Evolutionary conservation across 37 sponge, comb jelly and placozoan genomes (phyloP).

Genomic region (Beroe ovata): DNA sequence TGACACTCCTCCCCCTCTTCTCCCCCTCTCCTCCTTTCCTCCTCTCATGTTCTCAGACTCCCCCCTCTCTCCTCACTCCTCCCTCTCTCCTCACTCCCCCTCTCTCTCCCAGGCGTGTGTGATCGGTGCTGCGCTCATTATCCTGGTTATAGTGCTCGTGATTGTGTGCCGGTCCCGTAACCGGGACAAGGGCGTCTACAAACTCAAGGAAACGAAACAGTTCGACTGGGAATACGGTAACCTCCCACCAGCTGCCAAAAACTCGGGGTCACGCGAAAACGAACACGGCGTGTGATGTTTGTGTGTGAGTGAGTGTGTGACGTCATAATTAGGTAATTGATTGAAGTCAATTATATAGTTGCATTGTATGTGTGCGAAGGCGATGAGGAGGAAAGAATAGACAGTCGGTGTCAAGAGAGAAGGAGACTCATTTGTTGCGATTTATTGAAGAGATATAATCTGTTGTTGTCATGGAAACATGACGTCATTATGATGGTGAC

Average conservation of each 20-base stretch:
- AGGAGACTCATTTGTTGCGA: too few species aligned
- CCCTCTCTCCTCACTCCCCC: neutral
- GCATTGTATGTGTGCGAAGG: too few species aligned
- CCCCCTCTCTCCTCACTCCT: neutral
- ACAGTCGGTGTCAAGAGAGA: too few species aligned
- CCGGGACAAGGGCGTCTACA: slow-evolving; percentile 66
- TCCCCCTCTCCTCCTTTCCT: neutral
- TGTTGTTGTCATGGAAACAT: neutral
- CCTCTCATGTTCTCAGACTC: neutral
- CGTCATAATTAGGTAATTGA: neutral
- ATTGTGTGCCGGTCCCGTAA: slow-evolving; percentile 47
- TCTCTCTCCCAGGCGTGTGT: slow-evolving; percentile 1
- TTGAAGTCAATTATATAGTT: neutral
- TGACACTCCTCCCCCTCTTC: neutral
- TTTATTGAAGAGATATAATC: neutral
- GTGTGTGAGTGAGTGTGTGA: neutral
- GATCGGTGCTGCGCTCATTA: slow-evolving; percentile 43
- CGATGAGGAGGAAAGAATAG: too few species aligned
- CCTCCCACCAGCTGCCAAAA: slow-evolving; percentile 31
- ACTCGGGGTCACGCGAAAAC: neutral
- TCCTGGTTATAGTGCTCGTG: slow-evolving; percentile 30
- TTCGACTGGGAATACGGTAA: slow-evolving; percentile 67
- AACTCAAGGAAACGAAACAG: slow-evolving; percentile 63
- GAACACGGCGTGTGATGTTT: slow-evolving; percentile 67
- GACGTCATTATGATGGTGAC: neutral